Evolutionary conservation across 1,140 invertebrate genomes (phyloP).

Genomic region (Drosophila nigrodunni): DNA sequence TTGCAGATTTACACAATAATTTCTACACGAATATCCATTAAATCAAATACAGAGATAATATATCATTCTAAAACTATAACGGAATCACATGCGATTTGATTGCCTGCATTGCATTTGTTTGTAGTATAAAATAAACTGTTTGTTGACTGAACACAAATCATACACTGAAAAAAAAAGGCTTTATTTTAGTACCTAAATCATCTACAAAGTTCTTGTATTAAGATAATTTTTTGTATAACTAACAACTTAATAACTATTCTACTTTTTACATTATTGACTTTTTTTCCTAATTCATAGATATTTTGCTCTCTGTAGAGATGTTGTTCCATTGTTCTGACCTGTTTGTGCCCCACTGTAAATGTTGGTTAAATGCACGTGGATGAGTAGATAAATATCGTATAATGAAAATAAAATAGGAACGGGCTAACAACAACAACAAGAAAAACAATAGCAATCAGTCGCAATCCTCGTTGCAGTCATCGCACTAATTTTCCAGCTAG

Average conservation of each 20-base stretch:
- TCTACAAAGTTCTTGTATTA: no score
- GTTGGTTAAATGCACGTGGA: conserved; percentile 78
- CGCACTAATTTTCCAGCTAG: conserved; percentile 75
- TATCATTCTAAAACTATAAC: neutral
- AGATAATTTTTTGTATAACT: no score
- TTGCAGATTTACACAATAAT: conserved; percentile 67
- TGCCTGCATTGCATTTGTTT: conserved; percentile 41
- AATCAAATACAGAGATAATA: conserved; percentile 56
- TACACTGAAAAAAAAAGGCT: conserved; percentile 1
- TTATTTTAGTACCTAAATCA: no score
- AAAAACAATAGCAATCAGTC: conserved; percentile 69
- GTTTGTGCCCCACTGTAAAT: conserved; percentile 43
- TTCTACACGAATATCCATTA: conserved; percentile 58
- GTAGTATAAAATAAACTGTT: conserved; percentile 74
- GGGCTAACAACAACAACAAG: conserved; percentile 37
- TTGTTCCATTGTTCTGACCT: conserved; percentile 24
- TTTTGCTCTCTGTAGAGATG: neutral
- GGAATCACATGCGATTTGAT: conserved; percentile 3
- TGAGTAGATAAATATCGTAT: conserved; percentile 83
- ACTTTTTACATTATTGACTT: no score
- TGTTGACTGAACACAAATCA: conserved; percentile 64
- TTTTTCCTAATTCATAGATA: no score
- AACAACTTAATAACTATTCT: no score
- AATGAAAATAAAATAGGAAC: conserved; percentile 80
- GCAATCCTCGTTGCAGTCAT: conserved; percentile 59